Percentiles rank a stretch among this genome's conserved stretches.
Evolutionary conservation across 2,888 invertebrate species (phyloP).

Genomic region (Rhorus exstirpatorius): DNA sequence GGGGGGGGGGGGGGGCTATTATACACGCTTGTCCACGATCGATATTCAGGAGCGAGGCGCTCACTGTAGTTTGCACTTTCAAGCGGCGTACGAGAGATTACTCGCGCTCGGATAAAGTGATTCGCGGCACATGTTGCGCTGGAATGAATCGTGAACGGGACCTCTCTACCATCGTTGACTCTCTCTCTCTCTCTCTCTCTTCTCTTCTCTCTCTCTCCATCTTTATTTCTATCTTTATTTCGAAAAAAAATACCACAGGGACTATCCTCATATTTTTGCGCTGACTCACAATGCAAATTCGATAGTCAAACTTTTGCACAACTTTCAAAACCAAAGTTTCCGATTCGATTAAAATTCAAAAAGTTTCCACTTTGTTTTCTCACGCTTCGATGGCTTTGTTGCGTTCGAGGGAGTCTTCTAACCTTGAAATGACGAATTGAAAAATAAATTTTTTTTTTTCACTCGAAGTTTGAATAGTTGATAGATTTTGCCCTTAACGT

Average conservation of each 20-base stretch:
- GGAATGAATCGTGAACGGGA: slow-evolving; percentile 66
- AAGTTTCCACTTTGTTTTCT: not conserved
- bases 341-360: slow-evolving; percentile 27
- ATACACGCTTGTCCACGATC: slow-evolving; percentile 46
- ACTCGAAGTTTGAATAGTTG: not conserved
- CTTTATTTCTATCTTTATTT: slow-evolving; percentile 1
- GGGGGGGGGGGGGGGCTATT: slow-evolving; percentile 25
- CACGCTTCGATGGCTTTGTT: not conserved
- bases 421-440: not conserved
- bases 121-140: slow-evolving; percentile 72
- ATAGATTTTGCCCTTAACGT: not conserved
- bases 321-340: slow-evolving; percentile 16
- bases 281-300: slow-evolving; percentile 8
- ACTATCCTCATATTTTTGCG: slow-evolving; percentile 16
- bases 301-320: slow-evolving; percentile 15
- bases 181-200: slow-evolving; percentile 19
- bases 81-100: slow-evolving; percentile 75
- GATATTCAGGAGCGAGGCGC: slow-evolving; percentile 44
- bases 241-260: slow-evolving; percentile 11
- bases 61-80: slow-evolving; percentile 63
- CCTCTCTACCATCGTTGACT: slow-evolving; percentile 26
- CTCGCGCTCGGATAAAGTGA: slow-evolving; percentile 74
- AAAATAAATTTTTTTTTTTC: not conserved
- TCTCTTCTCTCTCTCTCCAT: slow-evolving; percentile 6
- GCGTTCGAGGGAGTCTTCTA: not conserved